These are phyloP conservation scores for Oxytorus armatus DNA, from an alignment of 2,888 invertebrate genomes.

Conservation along the genomic window DNA sequence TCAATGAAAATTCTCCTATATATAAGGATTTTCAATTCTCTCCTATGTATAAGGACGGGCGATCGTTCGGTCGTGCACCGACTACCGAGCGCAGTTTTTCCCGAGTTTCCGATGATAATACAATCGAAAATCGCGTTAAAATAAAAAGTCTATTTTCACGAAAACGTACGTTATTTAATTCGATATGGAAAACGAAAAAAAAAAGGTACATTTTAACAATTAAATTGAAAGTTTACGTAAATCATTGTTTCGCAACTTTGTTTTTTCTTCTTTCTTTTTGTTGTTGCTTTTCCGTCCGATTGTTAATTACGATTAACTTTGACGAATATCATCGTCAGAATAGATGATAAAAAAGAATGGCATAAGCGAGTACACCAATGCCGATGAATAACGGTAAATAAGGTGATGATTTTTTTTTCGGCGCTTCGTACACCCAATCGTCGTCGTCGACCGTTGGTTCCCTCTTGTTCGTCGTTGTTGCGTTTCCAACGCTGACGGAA, in stretches of 20 bases:
- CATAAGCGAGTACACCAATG: slow-evolving; percentile 72
- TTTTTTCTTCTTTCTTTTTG: background rate
- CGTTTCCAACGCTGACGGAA: background rate
- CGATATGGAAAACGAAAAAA: no score
- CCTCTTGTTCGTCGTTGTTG: slow-evolving; percentile 32
- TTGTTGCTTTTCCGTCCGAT: background rate
- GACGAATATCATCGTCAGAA: slow-evolving; percentile 27
- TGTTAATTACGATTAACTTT: no score
- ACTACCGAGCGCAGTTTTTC: no score
- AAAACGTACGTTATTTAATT: no score
- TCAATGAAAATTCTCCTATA: no score
- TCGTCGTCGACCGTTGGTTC: slow-evolving; percentile 72
- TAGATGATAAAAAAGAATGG: slow-evolving; percentile 72
- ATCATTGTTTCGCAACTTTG: background rate
- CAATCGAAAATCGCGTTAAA: no score
- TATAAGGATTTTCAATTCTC: no score
- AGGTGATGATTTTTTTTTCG: slow-evolving; percentile 67
- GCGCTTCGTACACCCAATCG: slow-evolving; percentile 74
- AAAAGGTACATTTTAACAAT: background rate
- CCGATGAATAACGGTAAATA: slow-evolving; percentile 67
- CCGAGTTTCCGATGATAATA: no score
- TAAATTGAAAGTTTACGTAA: background rate
- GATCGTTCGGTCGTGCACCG: no score
- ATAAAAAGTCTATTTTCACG: no score
- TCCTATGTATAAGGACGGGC: no score